Base-by-base conservation (phyloP, 2,797 vertebrate species). In the Myotis findleyi region DNA sequence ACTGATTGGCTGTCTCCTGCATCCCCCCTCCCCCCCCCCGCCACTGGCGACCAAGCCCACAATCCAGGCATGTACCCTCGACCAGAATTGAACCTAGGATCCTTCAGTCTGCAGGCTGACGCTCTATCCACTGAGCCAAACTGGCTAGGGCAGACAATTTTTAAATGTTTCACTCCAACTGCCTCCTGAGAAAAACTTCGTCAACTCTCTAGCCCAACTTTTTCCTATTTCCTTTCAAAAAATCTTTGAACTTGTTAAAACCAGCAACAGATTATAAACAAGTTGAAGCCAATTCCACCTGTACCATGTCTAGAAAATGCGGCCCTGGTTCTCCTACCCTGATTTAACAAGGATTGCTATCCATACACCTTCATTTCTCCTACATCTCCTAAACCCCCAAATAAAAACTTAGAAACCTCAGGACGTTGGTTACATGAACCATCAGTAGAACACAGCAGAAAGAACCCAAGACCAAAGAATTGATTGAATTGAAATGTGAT, bases 231-330 rank as follows among this genome's bases (percentile, higher is more conserved):
- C 62, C 75, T 92, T 84, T 81, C 41, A 89, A 92, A 90, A 90
- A 87, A 57, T 94, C 38, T 89, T 81, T 94, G 49, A 94, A 94
- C 23, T 49, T 92, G 55, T 85, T 81, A 62, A 95, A 95, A 57
- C 87, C 81, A 95, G 68, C 66, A 84, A 47, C 30, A 81, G 51
- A 79, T 69, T 89, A 93, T 68, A 92, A 89, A 93, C 30, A 92
- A 87, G 17, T 25, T 86, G 73, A 89, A 72, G 55, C 44, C 57
- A 75, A 93, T 82, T 82, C 38, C 57, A 82, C 71, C 55, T 71
- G 62, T 18, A 59, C 27, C 11, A 44, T 49, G 18, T 91, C 21
- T 81, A 62, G 79, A 84, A 77, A 95, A 64, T 49, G 49, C 18
- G 66, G 69, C 53, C 80, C 36, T 89, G 47, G 27, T 57, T 91